These are phyloP conservation scores for Atherinomorus stipes DNA, from an alignment of 2,113 vertebrate genomes.

Conservation along the genomic window DNA sequence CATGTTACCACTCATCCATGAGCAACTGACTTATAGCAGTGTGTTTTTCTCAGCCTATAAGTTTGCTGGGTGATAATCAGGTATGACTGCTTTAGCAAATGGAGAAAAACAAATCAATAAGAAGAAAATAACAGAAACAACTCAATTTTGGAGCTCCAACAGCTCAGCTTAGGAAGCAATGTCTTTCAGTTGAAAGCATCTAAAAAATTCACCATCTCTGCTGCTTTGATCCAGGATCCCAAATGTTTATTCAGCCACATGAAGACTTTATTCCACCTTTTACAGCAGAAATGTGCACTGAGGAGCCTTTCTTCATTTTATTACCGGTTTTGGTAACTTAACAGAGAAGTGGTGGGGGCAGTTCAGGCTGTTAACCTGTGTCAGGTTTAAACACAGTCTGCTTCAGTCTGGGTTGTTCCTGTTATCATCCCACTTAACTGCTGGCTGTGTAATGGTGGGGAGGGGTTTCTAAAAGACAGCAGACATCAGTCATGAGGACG, in stretches of 20 bases:
- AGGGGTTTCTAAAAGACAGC: constrained; percentile 40
- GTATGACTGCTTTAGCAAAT: constrained; percentile 37
- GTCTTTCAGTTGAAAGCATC: constrained; percentile 27
- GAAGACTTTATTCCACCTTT: constrained; percentile 25
- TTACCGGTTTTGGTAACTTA: too few species aligned
- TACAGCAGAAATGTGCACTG: too few species aligned
- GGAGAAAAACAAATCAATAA: constrained; percentile 30
- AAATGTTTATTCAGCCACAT: constrained; percentile 5
- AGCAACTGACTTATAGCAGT: neutral
- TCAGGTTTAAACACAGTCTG: constrained; percentile 65
- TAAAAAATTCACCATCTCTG: constrained; percentile 26
- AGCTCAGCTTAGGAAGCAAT: constrained; percentile 21
- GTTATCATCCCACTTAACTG: constrained; percentile 36
- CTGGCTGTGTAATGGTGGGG: constrained; percentile 34
- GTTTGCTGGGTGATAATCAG: constrained; percentile 35
- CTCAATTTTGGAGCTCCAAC: constrained; percentile 10
- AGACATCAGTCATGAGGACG: constrained; percentile 56
- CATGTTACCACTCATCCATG: constrained; percentile 12
- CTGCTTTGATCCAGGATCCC: constrained; percentile 27
- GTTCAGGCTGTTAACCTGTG: constrained; percentile 64
- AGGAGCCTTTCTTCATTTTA: too few species aligned
- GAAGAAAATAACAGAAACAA: constrained; percentile 2
- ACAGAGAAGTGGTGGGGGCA: too few species aligned
- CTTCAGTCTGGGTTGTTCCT: constrained; percentile 29
- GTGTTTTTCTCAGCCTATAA: constrained; percentile 18